Base-by-base conservation (phyloP, 2,113 vertebrate genomes). In the Brienomyrus brachyistius region DNA sequence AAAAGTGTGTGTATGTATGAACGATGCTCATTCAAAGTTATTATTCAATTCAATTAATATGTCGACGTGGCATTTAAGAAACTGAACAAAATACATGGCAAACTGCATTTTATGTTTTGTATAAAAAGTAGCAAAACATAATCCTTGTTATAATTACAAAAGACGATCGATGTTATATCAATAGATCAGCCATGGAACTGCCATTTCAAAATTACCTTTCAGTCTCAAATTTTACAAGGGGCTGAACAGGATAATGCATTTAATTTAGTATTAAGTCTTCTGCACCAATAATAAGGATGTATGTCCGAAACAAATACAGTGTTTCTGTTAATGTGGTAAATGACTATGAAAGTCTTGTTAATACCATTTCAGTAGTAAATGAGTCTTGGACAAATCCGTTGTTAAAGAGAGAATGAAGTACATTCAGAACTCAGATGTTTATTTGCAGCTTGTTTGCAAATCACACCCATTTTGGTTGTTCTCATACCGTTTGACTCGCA, bases 81-180 rank as follows among this genome's bases (percentile, higher is more conserved):
- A 86, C 19, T 48, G 80, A 86, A 51, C 50, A 84, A 86, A 85
- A 85, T n/a, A 48, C 83, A 86, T 50, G 83, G 11, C 23, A 87
- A 95, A 94, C 91, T 94, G 51, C 94, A 80, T 94, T 94, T 93
- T 91, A 48, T 56, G 93, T 91, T 83, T 56, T 88, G 92, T 92
- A 91, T 91, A 96, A 92, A 96, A 95, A 93, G 91, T 95, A 95
- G 93, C 91, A 94, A 95, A 95, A 92, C 62, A 88, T 70, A 77
- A 47, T 90, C 51, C 35, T 7, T 90, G 74, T 85, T 91, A 91
- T 85, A 92, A 90, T 91, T 92, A 93, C 83, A 92, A 93, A 93
- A 84, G 45, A 84, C 10, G 6, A 84, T 48, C 45, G 4, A 23
- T 47, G 23, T 1, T 23, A 83, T 10, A 48, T 48, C 3, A 19